Percentiles rank a stretch among this genome's conserved stretches.
These are phyloP conservation scores for Aurelia sp. DNA, from an alignment of 30 jellyfish, hydroid and myxozoan genomes.

Conservation along the genomic window DNA sequence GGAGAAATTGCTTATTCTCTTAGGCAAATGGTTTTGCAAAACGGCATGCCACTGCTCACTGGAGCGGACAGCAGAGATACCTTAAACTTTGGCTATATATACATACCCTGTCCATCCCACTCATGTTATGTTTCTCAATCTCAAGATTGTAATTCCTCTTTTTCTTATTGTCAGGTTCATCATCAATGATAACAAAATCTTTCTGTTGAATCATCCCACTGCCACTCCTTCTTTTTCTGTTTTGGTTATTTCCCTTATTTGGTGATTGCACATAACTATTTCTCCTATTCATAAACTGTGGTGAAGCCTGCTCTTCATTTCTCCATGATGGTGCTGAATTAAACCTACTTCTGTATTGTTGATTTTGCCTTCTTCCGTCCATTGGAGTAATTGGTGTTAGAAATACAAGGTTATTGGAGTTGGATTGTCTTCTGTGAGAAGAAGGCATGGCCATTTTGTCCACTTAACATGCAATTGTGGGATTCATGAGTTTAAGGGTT, in stretches of 20 bases:
- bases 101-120: conserved; percentile 20
- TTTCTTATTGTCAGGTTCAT: conserved; percentile 47
- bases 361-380: background rate
- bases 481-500: no score
- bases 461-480: no score
- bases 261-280: background rate
- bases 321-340: conserved; percentile 17
- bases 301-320: background rate
- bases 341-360: conserved; percentile 9
- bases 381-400: conserved; percentile 25
- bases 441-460: conserved; percentile 19
- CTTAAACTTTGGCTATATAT: background rate
- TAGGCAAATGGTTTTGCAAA: no score
- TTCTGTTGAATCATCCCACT: background rate
- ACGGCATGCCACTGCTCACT: no score
- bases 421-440: conserved; percentile 22
- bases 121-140: no score
- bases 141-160: conserved; percentile 2
- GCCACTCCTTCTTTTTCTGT: conserved; percentile 43
- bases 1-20: no score
- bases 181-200: conserved; percentile 20
- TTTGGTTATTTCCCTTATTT: background rate
- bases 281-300: conserved; percentile 6
- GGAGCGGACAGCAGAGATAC: no score
- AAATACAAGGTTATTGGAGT: conserved; percentile 16